These are phyloP conservation scores for Trichogramma dendrolimi DNA, from an alignment of 2,888 invertebrate genomes.

Conservation along the genomic window DNA sequence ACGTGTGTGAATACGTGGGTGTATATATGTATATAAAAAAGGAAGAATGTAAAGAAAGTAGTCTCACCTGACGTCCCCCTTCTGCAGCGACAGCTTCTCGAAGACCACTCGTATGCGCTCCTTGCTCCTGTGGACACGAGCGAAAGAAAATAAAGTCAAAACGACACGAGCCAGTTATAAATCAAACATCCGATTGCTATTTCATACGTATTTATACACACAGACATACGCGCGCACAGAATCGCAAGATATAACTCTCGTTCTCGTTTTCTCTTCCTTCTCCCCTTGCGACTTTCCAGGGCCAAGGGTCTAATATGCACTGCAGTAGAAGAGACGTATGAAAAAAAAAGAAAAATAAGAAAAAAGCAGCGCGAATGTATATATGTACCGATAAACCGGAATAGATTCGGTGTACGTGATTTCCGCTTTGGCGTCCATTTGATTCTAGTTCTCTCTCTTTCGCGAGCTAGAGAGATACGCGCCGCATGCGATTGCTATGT, in stretches of 20 bases:
- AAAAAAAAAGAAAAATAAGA: background rate
- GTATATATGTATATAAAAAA: no score
- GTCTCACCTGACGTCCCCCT: constrained; percentile 71
- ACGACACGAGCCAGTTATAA: background rate
- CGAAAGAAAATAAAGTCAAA: background rate
- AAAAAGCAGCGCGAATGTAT: background rate
- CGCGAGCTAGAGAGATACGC: background rate
- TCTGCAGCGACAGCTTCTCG: constrained; percentile 73
- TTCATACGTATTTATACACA: background rate
- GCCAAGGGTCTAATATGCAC: no score
- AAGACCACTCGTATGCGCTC: constrained; percentile 78
- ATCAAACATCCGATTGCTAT: constrained; percentile 4
- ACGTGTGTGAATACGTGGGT: no score
- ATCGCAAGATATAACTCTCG: no score
- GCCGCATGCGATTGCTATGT: background rate
- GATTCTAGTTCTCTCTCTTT: background rate
- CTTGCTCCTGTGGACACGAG: constrained; percentile 57
- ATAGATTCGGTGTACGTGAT: constrained; percentile 20
- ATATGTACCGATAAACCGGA: constrained; percentile 14
- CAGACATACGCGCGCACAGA: no score
- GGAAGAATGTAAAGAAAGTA: no score
- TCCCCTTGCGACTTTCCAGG: no score
- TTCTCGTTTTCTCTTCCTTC: no score
- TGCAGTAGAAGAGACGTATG: background rate
- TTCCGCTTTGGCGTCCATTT: background rate